Conservation (phyloP, 2,113 vertebrate species). For the Coreoperca whiteheadi region DNA sequence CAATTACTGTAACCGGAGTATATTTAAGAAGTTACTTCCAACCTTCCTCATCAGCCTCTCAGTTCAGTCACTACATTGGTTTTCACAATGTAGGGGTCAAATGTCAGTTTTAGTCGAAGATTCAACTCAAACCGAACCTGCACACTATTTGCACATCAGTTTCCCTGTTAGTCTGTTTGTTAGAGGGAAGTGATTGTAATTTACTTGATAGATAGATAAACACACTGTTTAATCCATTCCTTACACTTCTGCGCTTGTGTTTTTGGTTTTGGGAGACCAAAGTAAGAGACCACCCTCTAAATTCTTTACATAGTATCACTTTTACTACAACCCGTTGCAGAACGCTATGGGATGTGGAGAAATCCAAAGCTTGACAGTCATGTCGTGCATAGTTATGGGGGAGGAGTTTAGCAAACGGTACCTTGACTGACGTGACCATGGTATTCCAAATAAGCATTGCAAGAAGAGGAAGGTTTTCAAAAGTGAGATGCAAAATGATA, state of each 20-base stretch:
- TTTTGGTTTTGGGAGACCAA: too few species aligned
- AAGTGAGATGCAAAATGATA: background rate
- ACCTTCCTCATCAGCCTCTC: background rate
- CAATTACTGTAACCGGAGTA: background rate
- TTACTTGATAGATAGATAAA: too few species aligned
- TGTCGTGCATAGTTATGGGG: too few species aligned
- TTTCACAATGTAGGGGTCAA: background rate
- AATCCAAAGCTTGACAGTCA: too few species aligned
- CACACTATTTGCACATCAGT: background rate
- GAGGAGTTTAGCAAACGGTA: too few species aligned
- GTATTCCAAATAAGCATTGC: background rate
- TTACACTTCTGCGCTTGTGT: too few species aligned
- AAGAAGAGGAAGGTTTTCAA: background rate
- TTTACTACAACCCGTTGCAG: too few species aligned
- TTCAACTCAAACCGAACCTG: background rate
- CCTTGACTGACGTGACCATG: background rate
- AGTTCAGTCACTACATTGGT: background rate
- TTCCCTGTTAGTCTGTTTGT: background rate
- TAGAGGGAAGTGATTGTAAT: background rate
- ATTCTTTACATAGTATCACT: too few species aligned
- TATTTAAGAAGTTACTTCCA: background rate
- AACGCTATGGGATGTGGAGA: too few species aligned
- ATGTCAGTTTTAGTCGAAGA: background rate
- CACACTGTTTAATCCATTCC: too few species aligned
- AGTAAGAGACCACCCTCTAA: too few species aligned